Conservation (phyloP, 2,888 invertebrate genomes). For the Apamea sordens region DNA sequence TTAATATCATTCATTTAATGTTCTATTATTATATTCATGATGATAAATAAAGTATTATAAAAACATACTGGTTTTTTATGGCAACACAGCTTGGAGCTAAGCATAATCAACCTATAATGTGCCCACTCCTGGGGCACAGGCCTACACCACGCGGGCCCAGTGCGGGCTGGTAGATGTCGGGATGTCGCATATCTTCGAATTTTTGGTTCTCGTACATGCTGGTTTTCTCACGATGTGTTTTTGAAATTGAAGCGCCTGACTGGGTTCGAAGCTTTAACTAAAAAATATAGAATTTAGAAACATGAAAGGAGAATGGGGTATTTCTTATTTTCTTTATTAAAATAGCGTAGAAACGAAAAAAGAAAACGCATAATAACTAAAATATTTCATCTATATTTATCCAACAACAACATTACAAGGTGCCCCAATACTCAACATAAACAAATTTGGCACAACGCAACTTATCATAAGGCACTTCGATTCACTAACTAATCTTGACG, state of each 20-base stretch:
- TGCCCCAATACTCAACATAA: constrained; percentile 48
- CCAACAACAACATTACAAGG: constrained; percentile 59
- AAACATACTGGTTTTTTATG: constrained; percentile 2
- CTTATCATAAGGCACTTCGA: constrained; percentile 60
- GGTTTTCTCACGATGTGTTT: no score
- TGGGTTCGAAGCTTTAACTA: neutral
- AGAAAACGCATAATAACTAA: constrained; percentile 55
- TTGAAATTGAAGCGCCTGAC: neutral
- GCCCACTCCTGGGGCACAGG: no score
- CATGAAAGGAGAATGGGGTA: neutral
- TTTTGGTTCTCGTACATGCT: no score
- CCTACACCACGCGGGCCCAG: neutral
- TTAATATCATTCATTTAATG: constrained; percentile 83
- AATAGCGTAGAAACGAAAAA: neutral
- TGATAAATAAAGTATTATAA: constrained; percentile 79
- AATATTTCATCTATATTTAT: constrained; percentile 63
- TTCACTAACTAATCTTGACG: constrained; percentile 50
- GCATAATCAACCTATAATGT: no score
- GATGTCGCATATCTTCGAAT: no score
- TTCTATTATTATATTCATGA: constrained; percentile 80
- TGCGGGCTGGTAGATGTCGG: neutral
- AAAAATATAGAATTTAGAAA: neutral
- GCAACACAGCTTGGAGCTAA: neutral
- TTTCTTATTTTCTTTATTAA: no score
- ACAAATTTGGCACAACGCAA: constrained; percentile 65